phyloP scores from a whole-genome alignment of 2,888 invertebrate species.

The Dasysyrphus albostriatus region DNA sequence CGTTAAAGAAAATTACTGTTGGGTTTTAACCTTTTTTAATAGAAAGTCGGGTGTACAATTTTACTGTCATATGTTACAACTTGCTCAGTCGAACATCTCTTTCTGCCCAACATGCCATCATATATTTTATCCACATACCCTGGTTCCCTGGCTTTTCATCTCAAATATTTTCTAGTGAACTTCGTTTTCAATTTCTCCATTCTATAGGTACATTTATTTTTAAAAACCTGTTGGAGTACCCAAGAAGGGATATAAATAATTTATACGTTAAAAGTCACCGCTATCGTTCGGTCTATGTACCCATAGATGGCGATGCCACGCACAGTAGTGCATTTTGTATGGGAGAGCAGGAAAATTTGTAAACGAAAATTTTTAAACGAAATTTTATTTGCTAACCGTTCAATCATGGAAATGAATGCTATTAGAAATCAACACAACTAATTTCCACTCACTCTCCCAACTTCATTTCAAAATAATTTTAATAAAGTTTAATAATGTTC shows the following conservation, averaged over 20 bases:
- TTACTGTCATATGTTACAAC: background rate
- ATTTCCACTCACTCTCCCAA: no score
- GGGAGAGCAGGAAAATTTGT: background rate
- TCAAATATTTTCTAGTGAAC: constrained; percentile 15
- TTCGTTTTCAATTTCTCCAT: constrained; percentile 56
- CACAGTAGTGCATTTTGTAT: background rate
- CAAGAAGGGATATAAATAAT: constrained; percentile 55
- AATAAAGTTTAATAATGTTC: no score
- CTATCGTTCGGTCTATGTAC: constrained; percentile 23
- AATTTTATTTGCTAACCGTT: no score
- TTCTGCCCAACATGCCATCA: constrained; percentile 8
- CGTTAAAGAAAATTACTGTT: background rate
- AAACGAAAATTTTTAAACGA: no score
- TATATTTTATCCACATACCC: constrained; percentile 16
- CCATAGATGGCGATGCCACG: background rate
- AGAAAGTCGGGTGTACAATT: background rate
- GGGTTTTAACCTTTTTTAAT: background rate
- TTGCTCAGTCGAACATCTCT: background rate
- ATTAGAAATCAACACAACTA: no score
- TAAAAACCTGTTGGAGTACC: constrained; percentile 58
- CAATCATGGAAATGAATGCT: no score
- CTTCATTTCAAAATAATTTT: no score
- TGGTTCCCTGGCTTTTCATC: background rate
- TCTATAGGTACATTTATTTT: constrained; percentile 30
- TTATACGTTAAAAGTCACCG: constrained; percentile 55